Conservation (phyloP, 2,888 invertebrate genomes). For the Halictus ligatus region DNA sequence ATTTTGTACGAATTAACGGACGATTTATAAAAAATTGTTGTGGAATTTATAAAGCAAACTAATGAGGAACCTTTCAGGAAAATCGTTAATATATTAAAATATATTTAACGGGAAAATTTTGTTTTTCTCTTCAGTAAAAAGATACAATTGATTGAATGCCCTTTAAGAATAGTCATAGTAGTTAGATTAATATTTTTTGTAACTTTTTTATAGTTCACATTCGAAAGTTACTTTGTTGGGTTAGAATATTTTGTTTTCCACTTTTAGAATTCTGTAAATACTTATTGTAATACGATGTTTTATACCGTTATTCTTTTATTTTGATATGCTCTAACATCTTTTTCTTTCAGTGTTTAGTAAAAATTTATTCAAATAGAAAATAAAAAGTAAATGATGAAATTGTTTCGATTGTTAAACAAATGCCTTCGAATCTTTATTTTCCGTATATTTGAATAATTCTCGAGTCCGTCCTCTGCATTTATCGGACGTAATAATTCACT, state of each 20-base stretch:
- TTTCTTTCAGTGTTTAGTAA: neutral
- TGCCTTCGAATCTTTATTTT: neutral
- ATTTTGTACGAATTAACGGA: neutral
- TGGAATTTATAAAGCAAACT: neutral
- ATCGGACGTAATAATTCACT: neutral
- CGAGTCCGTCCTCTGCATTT: neutral
- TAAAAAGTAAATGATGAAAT: too few species aligned
- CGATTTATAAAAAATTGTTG: neutral
- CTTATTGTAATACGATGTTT: too few species aligned
- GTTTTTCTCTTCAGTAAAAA: neutral
- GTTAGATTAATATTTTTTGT: too few species aligned
- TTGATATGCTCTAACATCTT: neutral
- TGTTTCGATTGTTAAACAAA: neutral
- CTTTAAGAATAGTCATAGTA: neutral
- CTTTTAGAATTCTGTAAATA: too few species aligned
- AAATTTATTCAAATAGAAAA: neutral
- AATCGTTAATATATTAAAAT: neutral
- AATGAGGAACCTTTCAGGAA: neutral
- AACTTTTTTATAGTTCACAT: neutral
- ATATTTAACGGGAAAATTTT: neutral
- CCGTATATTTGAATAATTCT: neutral
- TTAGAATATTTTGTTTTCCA: too few species aligned
- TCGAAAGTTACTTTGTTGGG: neutral
- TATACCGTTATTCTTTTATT: neutral
- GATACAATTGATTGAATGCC: neutral